A percentile compares a stretch with the other conserved stretches of the same genome.
Evolutionary conservation across 2,888 invertebrate species (phyloP).

Genomic region (Orchesellides sinensis): DNA sequence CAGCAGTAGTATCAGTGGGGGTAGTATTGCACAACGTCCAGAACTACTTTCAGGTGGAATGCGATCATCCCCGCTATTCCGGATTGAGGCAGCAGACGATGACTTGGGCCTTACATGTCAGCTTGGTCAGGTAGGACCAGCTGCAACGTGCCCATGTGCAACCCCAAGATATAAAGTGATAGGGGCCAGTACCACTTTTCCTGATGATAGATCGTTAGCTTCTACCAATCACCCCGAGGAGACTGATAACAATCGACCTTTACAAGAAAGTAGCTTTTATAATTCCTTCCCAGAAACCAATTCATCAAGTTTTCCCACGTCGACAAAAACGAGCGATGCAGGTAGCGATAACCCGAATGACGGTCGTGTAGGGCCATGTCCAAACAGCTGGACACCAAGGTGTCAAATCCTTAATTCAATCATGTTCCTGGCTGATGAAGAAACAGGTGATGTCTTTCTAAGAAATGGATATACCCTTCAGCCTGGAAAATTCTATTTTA

Average conservation of each 20-base stretch:
- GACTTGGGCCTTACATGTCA: slow-evolving; percentile 76
- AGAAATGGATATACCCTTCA: slow-evolving; percentile 71
- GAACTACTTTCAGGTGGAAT: neutral
- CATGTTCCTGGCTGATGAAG: slow-evolving; percentile 74
- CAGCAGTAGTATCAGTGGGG: slow-evolving; percentile 6
- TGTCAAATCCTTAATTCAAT: slow-evolving; percentile 52
- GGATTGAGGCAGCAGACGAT: slow-evolving; percentile 75
- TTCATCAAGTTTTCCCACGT: slow-evolving; percentile 40
- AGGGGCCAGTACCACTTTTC: slow-evolving; percentile 61
- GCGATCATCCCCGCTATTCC: slow-evolving; percentile 71
- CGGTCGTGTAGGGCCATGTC: slow-evolving; percentile 10
- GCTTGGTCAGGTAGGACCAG: slow-evolving; percentile 75
- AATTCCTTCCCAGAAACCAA: slow-evolving; percentile 51
- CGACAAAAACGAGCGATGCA: neutral
- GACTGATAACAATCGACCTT: slow-evolving; percentile 66
- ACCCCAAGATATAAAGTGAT: slow-evolving; percentile 74
- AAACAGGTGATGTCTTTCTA: slow-evolving; percentile 75
- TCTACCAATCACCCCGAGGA: slow-evolving; percentile 60
- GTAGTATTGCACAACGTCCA: neutral
- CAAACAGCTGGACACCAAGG: slow-evolving; percentile 37
- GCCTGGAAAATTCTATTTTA: slow-evolving; percentile 70
- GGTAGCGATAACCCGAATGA: neutral
- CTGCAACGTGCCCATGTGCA: slow-evolving; percentile 76
- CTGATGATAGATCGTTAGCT: slow-evolving; percentile 61
- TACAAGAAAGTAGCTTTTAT: slow-evolving; percentile 65